These are phyloP conservation scores for Athrips mouffetella DNA, from an alignment of 2,888 invertebrate species.

Conservation along the genomic window DNA sequence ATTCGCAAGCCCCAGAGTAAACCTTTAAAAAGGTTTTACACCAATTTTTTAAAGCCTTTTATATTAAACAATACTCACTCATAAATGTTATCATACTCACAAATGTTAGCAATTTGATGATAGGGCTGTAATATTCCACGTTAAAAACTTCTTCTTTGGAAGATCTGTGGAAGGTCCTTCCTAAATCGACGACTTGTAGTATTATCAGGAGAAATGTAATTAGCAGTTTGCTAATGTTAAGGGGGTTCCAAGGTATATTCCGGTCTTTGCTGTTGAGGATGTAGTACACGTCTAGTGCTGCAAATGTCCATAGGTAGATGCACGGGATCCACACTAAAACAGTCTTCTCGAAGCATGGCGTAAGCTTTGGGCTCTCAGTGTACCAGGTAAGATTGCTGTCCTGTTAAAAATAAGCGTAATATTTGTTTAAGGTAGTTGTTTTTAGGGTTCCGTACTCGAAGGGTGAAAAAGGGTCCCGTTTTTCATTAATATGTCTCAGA, in stretches of 20 bases:
- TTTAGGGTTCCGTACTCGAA: background rate
- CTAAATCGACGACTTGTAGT: slow-evolving; percentile 83
- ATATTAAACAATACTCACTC: too few relatives aligned
- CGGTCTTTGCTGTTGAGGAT: slow-evolving; percentile 85
- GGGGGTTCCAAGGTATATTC: slow-evolving; percentile 87
- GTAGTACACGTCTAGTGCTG: slow-evolving; percentile 86
- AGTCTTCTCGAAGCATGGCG: slow-evolving; percentile 95
- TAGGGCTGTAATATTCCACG: slow-evolving; percentile 87
- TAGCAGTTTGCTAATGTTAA: slow-evolving; percentile 84
- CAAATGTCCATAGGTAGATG: slow-evolving; percentile 87
- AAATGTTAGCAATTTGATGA: slow-evolving; percentile 87
- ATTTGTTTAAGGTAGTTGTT: background rate
- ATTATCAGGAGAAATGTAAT: slow-evolving; percentile 81
- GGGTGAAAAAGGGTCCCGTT: too few relatives aligned
- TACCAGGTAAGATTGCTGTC: slow-evolving; percentile 87
- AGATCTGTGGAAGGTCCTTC: slow-evolving; percentile 77
- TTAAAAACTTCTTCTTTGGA: slow-evolving; percentile 76
- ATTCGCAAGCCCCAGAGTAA: too few relatives aligned
- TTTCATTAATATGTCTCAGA: too few relatives aligned
- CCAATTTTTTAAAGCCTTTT: too few relatives aligned
- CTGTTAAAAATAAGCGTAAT: slow-evolving; percentile 71
- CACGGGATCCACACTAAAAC: slow-evolving; percentile 94
- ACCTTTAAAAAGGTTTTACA: too few relatives aligned
- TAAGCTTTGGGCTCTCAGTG: slow-evolving; percentile 89
- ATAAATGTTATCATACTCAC: too few relatives aligned